Base-by-base conservation (phyloP, 2,113 vertebrate species). In the Colinus virginianus region DNA sequence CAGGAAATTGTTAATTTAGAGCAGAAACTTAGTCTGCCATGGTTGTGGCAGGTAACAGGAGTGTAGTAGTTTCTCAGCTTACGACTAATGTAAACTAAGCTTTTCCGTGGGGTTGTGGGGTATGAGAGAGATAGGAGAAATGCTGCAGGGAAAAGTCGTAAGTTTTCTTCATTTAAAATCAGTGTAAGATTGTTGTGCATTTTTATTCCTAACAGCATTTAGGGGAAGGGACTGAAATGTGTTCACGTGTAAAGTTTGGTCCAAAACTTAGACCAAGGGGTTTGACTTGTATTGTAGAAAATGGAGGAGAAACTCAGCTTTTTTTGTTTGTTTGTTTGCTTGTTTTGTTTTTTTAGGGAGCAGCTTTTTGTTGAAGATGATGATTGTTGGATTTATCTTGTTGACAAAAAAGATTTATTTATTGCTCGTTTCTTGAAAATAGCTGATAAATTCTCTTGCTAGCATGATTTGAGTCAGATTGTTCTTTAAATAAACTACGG, bases 1-100 rank as follows among this genome's bases (percentile, higher is more conserved):
- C 66, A 78, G 78, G 70, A 90, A 84, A 40, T 94, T 18, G 7
- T 84, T 72, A n/a, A 8, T 90, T 84, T 63, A 61, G 45, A 66
- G 30, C 62, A 74, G 67, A 38, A 49, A 23, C 1, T 1, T 14
- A 23, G 64, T 45, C 36, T 23, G 16, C 10, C 63, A 8, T 40
- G 34, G 40, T 9, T 1, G 0, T 42, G 9, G 61, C 12, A 25
- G 42, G 0, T 22, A 8, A 11, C 10, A 45, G 36, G 12, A 74
- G 7, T 0, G 0, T 67, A 26, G 9, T 19, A 14, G 9, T 28
- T 18, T 20, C 63, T 70, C 71, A 14, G 26, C 14, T 71, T 59
- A 26, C 2, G 1, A 2, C 55, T 46, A 42, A 32, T 0, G 2
- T 40, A 40, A 40, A 40, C 40, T 40, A 40, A 40, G 40, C 40